Evolutionary conservation across 1,140 invertebrate genomes (phyloP).

Genomic region (Brachionus calyciflorus): DNA sequence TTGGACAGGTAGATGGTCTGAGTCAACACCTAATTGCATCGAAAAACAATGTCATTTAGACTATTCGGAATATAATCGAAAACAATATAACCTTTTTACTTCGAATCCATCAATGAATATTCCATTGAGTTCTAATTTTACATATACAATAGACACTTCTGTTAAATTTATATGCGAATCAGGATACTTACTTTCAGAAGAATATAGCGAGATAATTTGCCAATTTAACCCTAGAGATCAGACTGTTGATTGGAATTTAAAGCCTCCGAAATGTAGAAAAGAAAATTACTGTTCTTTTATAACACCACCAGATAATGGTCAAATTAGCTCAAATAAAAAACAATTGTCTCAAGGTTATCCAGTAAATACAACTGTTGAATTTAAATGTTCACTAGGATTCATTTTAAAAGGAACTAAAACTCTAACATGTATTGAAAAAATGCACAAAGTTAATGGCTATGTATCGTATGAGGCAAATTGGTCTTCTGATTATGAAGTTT

Average conservation of each 20-base stretch:
- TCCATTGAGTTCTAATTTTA: neutral
- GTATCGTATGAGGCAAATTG: neutral
- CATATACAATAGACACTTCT: constrained; percentile 6
- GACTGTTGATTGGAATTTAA: neutral
- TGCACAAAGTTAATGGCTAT: neutral
- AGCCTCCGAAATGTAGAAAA: neutral
- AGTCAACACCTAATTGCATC: neutral
- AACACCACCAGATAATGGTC: neutral
- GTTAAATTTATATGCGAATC: neutral
- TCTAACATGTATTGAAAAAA: neutral
- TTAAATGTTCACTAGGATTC: constrained; percentile 4
- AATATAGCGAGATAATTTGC: neutral
- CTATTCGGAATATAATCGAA: neutral
- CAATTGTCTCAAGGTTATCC: neutral
- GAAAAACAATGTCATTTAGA: constrained; percentile 31
- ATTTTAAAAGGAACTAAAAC: neutral
- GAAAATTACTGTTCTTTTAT: neutral
- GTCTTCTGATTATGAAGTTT: neutral
- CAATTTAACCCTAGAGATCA: neutral
- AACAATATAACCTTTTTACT: neutral
- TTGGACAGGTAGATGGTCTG: neutral
- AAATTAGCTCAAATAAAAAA: neutral
- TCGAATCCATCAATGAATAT: neutral
- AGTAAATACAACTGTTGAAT: constrained; percentile 21
- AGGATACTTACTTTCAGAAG: neutral